Evolutionary conservation across 1,140 invertebrate species (phyloP).

Genomic region (Lordiphosa mommai): DNA sequence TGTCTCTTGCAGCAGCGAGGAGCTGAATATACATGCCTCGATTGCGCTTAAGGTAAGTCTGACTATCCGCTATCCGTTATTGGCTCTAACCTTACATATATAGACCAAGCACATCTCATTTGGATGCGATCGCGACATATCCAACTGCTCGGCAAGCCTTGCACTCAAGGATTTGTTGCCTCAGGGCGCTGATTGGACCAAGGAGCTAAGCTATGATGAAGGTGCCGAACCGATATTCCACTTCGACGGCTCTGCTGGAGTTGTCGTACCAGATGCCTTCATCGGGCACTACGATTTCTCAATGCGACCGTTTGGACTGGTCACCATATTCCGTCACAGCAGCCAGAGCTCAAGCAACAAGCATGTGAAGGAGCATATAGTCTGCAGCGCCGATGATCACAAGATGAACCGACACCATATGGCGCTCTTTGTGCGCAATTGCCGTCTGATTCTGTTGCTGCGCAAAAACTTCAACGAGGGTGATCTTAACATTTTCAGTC

Average conservation of each 20-base stretch:
- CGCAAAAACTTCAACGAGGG: conserved; percentile 95
- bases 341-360: conserved; percentile 84
- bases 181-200: conserved; percentile 91
- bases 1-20: conserved; percentile 86
- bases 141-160: conserved; percentile 79
- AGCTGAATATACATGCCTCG: conserved; percentile 61
- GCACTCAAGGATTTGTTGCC: conserved; percentile 90
- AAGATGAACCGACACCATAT: conserved; percentile 99
- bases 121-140: conserved; percentile 76
- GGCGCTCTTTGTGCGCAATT: conserved; percentile 97
- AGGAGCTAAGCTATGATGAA: conserved; percentile 92
- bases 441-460: conserved; percentile 95
- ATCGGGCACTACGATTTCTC: conserved; percentile 80
- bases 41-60: conserved; percentile 64
- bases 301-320: conserved; percentile 88
- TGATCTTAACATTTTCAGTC: conserved; percentile 96
- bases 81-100: neutral
- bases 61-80: neutral
- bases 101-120: conserved; percentile 79
- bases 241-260: conserved; percentile 94
- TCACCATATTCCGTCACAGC: conserved; percentile 88
- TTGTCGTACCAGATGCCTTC: conserved; percentile 88
- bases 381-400: conserved; percentile 97
- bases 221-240: conserved; percentile 96
- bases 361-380: conserved; percentile 95